Base-by-base conservation (phyloP, 2,113 vertebrate genomes). In the Gopherus evgoodei region DNA sequence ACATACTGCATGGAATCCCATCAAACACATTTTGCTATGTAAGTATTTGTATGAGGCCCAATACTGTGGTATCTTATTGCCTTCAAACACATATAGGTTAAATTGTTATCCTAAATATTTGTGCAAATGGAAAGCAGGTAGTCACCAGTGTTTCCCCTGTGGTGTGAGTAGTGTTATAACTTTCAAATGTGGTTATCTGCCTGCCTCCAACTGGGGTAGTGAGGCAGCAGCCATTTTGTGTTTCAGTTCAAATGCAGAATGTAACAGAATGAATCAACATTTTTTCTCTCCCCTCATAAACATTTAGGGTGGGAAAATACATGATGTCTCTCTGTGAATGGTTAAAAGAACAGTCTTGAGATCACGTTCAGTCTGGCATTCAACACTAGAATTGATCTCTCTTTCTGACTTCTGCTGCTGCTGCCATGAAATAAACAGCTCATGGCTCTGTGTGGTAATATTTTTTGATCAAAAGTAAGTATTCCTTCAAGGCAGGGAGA, bases 291-390 rank as follows among this genome's bases (percentile, higher is more conserved):
- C 52, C 16, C 31, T 21, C 38, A 56, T 11, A 83, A 72, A 25
- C 29, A 72, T 83, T 21, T 62, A 89, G 17, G 9, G 2, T 72
- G 44, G 35, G 22, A 54, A 22, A 69, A 38, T 29, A 24, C 47
- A 10, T 38, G 42, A 79, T 53, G 9, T 14, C 21, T 57, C 57
- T 54, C 76, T 76, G 25, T 38, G 4, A n/a, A 50, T 38, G 11
- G 52, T 56, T 56, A 53, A 89, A 49, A 50, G 22, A 29, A 49
- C 29, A 42, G 10, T 24, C 35, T 38, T 50, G 57, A 88, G 3
- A 87, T 98, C 95, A 98, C 98, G 97, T 78, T 97, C 96, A 9
- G 98, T 98, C 82, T 98, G 91, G 1, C 79, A 79, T 96, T 98
- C 91, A 0, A 97, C 95, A 89, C 83, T 98, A 62, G 96, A 91